A percentile compares a stretch with the other conserved stretches of the same genome.
Evolutionary conservation across 2,797 vertebrate genomes (phyloP).

Genomic region (Sebastes trivittatus): DNA sequence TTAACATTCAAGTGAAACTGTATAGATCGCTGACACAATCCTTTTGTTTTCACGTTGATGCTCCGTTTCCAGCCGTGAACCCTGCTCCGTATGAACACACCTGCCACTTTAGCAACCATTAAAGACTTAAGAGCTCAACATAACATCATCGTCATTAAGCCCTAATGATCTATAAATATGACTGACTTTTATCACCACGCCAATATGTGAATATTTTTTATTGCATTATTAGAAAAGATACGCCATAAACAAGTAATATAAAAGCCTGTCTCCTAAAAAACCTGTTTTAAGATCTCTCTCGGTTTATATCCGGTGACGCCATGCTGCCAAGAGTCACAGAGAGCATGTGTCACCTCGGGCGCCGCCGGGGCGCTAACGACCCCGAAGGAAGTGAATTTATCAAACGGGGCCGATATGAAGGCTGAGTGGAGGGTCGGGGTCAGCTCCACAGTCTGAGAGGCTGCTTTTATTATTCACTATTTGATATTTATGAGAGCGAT

Average conservation of each 20-base stretch:
- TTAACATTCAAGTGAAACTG: too few species aligned
- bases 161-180: constrained; percentile 33
- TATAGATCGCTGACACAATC: not conserved
- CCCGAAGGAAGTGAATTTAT: constrained; percentile 7
- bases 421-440: constrained; percentile 39
- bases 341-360: constrained; percentile 29
- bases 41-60: not conserved
- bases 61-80: not conserved
- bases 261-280: constrained; percentile 48
- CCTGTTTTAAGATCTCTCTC: constrained; percentile 18
- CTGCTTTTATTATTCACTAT: constrained; percentile 45
- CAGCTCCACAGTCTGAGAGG: constrained; percentile 11
- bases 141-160: constrained; percentile 24
- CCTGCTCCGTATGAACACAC: not conserved
- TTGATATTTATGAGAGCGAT: constrained; percentile 56
- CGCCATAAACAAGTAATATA: constrained; percentile 51
- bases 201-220: constrained; percentile 48
- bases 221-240: constrained; percentile 26
- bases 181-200: constrained; percentile 53
- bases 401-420: not conserved
- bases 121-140: constrained; percentile 7
- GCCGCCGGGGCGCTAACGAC: constrained; percentile 13
- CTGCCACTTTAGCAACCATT: constrained; percentile 22
- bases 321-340: constrained; percentile 6
- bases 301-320: constrained; percentile 55